Conservation (phyloP, 2,113 vertebrate genomes). For the Laticauda laticaudata region DNA sequence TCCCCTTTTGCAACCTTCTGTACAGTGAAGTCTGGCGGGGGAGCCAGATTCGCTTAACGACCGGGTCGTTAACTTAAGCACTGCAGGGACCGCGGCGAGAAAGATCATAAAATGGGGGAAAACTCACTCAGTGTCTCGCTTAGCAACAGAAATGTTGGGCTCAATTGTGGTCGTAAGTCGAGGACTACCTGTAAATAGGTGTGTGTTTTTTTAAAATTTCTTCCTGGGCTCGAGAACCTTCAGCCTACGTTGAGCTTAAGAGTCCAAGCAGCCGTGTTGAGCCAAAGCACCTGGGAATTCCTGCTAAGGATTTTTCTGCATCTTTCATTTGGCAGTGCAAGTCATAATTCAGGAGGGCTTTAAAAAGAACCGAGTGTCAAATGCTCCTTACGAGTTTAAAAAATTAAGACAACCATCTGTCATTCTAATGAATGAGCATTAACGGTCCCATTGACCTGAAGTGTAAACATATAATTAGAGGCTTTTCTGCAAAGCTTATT, state of each 20-base stretch:
- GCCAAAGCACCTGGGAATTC: not conserved
- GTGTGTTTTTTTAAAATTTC: not conserved
- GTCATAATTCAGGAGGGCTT: not conserved
- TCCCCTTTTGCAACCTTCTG: not conserved
- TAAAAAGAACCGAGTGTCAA: constrained; percentile 1
- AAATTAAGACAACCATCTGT: constrained; percentile 22
- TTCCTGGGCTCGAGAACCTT: not conserved
- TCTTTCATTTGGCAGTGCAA: constrained; percentile 23
- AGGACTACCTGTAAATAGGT: too few relatives aligned
- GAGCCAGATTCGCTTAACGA: too few relatives aligned
- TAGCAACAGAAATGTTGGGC: not conserved
- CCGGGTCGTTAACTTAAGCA: not conserved
- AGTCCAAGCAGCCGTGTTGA: not conserved
- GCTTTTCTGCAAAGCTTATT: constrained; percentile 9
- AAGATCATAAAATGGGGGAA: not conserved
- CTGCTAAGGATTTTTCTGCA: not conserved
- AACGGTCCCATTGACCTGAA: constrained; percentile 20
- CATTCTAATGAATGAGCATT: constrained; percentile 27
- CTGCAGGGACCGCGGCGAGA: too few relatives aligned
- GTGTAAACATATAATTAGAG: constrained; percentile 28
- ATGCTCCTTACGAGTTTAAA: constrained; percentile 1
- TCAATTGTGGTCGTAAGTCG: not conserved
- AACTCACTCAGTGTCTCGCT: not conserved
- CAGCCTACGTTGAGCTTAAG: not conserved
- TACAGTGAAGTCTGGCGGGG: too few relatives aligned